These are phyloP conservation scores for Lytechinus variegatus DNA, from an alignment of 35 echinoderm and acorn worm genomes.

Conservation along the genomic window DNA sequence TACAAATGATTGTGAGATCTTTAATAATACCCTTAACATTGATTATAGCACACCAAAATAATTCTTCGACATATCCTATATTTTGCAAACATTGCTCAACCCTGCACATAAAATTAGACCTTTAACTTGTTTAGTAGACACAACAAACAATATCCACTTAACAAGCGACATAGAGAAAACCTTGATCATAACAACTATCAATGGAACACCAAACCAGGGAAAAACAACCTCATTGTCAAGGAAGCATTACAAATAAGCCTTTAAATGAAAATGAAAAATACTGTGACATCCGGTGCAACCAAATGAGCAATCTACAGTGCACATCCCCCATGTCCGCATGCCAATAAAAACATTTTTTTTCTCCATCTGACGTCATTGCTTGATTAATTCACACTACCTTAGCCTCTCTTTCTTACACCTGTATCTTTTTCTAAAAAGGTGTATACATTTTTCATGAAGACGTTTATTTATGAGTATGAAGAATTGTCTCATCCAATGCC, in stretches of 20 bases:
- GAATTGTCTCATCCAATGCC: no score
- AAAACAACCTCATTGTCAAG: background rate
- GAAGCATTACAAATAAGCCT: background rate
- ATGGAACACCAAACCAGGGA: background rate
- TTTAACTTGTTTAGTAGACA: background rate
- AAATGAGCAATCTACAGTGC: background rate
- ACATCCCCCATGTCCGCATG: background rate
- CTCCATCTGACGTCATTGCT: background rate
- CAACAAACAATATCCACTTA: background rate
- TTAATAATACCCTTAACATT: no score
- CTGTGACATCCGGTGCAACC: background rate
- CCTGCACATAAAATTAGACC: background rate
- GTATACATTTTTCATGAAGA: no score
- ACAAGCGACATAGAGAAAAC: background rate
- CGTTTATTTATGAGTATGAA: no score
- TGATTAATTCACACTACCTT: background rate
- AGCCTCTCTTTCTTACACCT: background rate
- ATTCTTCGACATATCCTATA: no score
- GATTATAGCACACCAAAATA: no score
- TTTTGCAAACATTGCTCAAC: background rate
- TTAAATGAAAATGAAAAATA: background rate
- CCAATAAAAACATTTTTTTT: background rate
- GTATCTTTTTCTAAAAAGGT: no score
- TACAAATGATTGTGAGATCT: no score
- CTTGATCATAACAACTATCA: background rate